Conservation (phyloP, 2,113 vertebrate species). For the Phalacrocorax pelagicus region DNA sequence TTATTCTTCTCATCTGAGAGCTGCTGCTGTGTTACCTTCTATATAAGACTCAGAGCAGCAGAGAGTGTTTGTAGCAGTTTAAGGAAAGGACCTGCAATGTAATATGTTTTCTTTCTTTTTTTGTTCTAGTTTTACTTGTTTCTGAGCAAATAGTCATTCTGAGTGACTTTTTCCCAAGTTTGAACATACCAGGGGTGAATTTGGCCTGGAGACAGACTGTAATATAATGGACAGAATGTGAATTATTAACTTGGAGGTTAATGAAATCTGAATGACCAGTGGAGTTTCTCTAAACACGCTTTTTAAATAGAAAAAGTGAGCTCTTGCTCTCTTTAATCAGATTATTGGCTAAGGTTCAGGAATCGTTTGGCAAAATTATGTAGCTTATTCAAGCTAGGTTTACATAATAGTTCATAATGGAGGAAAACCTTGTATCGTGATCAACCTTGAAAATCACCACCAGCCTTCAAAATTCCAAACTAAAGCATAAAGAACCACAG, state of each 20-base stretch:
- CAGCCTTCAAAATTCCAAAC: slow-evolving; percentile 20
- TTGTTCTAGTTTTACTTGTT: neutral
- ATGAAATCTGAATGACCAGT: slow-evolving; percentile 58
- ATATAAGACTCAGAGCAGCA: neutral
- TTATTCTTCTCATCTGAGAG: neutral
- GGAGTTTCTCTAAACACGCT: slow-evolving; percentile 55
- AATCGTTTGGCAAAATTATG: slow-evolving; percentile 58
- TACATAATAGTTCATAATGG: slow-evolving; percentile 57
- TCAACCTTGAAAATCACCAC: slow-evolving; percentile 42
- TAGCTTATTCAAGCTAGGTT: slow-evolving; percentile 45
- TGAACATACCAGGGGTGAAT: neutral
- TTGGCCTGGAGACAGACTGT: slow-evolving; percentile 13
- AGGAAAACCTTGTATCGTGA: slow-evolving; percentile 13
- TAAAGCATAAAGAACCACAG: slow-evolving; percentile 29
- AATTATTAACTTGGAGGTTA: slow-evolving; percentile 51
- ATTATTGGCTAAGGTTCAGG: slow-evolving; percentile 54
- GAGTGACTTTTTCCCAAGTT: neutral
- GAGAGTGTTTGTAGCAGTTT: neutral
- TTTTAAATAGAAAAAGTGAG: slow-evolving; percentile 49
- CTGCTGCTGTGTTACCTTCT: neutral
- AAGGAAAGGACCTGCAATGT: neutral
- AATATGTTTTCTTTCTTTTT: neutral
- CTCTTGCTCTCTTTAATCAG: slow-evolving; percentile 58
- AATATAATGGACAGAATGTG: slow-evolving; percentile 12
- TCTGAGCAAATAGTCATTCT: neutral